phyloP scores from a whole-genome alignment of 2,797 vertebrate genomes.

The Sebastes baramenuke region DNA sequence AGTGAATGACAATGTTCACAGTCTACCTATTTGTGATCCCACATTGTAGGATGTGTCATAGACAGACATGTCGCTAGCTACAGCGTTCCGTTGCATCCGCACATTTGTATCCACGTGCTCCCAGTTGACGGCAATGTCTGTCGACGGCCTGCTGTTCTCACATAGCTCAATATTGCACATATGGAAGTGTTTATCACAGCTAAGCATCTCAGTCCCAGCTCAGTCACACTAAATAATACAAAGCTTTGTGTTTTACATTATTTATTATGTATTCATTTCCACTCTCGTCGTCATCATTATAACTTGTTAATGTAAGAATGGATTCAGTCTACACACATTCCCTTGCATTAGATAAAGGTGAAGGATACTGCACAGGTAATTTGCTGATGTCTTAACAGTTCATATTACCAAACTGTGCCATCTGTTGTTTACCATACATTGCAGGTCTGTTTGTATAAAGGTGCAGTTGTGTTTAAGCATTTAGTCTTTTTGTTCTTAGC shows the following conservation, averaged over 20 bases:
- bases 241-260: conserved; percentile 44
- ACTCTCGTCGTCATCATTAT: conserved; percentile 22
- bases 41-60: background rate
- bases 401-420: conserved; percentile 24
- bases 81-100: conserved; percentile 35
- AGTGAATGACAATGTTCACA: background rate
- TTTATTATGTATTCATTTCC: conserved; percentile 35
- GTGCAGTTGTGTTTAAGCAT: conserved; percentile 10
- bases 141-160: conserved; percentile 56
- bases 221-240: conserved; percentile 57
- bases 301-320: conserved; percentile 54
- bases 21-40: conserved; percentile 6
- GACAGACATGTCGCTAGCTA: conserved; percentile 8
- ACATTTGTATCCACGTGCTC: conserved; percentile 33
- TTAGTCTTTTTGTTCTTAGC: conserved; percentile 4
- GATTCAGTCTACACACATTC: conserved; percentile 20
- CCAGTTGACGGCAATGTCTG: conserved; percentile 28
- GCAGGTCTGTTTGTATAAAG: conserved; percentile 27
- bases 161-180: conserved; percentile 59
- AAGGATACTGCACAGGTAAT: conserved; percentile 16
- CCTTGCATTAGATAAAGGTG: background rate
- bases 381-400: conserved; percentile 29
- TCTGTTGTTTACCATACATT: conserved; percentile 55
- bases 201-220: conserved; percentile 39
- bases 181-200: conserved; percentile 63